These are phyloP conservation scores for Poliocrania exsul DNA, from an alignment of 2,797 vertebrate species.

Conservation along the genomic window DNA sequence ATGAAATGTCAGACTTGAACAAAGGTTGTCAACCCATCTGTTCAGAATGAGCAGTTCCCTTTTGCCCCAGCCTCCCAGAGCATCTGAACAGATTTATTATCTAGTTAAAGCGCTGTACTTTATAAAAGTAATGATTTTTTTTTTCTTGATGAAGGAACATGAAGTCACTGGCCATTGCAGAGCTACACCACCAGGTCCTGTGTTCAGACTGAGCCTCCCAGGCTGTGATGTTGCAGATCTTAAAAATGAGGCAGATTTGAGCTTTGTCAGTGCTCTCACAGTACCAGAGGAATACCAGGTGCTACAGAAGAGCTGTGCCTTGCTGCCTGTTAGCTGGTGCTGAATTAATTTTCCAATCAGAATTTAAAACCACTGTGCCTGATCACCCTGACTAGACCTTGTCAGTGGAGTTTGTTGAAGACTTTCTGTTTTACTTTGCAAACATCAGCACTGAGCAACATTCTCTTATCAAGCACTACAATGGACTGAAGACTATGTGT, in stretches of 20 bases:
- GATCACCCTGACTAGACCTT: neutral
- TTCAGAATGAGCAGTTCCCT: neutral
- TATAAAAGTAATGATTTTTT: neutral
- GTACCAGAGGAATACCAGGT: neutral
- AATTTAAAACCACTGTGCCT: neutral
- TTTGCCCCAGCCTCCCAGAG: neutral
- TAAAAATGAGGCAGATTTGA: neutral
- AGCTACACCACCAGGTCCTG: fast-evolving
- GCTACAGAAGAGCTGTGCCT: neutral
- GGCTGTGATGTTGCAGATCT: neutral
- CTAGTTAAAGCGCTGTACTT: neutral
- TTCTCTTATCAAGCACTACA: neutral
- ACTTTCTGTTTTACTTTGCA: neutral
- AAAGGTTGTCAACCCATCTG: neutral
- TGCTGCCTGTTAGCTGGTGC: neutral
- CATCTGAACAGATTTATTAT: neutral
- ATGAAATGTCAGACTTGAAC: neutral
- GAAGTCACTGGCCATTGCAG: neutral
- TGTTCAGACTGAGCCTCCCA: neutral
- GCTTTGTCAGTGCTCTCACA: neutral
- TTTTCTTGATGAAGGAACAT: neutral
- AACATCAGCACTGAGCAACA: neutral
- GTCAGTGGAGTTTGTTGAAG: neutral
- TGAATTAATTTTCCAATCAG: neutral
- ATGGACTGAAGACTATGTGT: fast-evolving